These are phyloP conservation scores for Stomatorhinus ivindoensis DNA, from an alignment of 2,113 vertebrate genomes.

Conservation along the genomic window DNA sequence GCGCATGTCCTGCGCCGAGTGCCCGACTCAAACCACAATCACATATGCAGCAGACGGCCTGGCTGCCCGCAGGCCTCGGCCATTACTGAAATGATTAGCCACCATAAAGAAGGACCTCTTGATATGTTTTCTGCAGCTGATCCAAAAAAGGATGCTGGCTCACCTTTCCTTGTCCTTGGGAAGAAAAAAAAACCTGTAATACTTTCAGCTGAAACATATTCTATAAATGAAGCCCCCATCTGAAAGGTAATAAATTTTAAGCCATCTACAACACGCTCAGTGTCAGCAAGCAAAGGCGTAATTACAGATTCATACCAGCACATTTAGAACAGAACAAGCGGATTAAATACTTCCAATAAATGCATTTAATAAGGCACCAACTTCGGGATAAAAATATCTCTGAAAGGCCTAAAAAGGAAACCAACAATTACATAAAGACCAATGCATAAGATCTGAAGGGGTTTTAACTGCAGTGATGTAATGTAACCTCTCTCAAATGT, in stretches of 20 bases:
- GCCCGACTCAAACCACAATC: not conserved
- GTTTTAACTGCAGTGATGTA: slow-evolving; percentile 33
- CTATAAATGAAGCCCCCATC: not conserved
- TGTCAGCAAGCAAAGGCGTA: slow-evolving; percentile 44
- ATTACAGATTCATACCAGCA: slow-evolving; percentile 47
- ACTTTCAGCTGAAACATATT: not conserved
- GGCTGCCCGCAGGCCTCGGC: not conserved
- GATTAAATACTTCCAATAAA: slow-evolving; percentile 26
- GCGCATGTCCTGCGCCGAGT: not conserved
- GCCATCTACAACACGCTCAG: slow-evolving; percentile 42
- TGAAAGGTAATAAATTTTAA: slow-evolving; percentile 34
- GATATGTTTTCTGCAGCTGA: not conserved
- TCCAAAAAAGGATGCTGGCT: not conserved
- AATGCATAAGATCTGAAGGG: slow-evolving; percentile 33
- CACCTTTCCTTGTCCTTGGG: slow-evolving; percentile 4
- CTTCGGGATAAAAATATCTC: slow-evolving; percentile 27
- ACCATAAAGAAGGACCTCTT: slow-evolving; percentile 1
- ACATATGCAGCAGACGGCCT: not conserved
- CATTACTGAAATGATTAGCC: not conserved
- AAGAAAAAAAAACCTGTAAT: not conserved
- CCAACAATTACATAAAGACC: slow-evolving; percentile 34
- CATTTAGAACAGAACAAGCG: slow-evolving; percentile 30
- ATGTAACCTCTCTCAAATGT: slow-evolving; percentile 16
- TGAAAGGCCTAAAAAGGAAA: slow-evolving; percentile 34
- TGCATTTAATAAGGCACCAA: slow-evolving; percentile 31